A percentile compares a stretch with the other conserved stretches of the same genome.
phyloP scores from a whole-genome alignment of 2,888 invertebrate species.

The Junonia oenone region DNA sequence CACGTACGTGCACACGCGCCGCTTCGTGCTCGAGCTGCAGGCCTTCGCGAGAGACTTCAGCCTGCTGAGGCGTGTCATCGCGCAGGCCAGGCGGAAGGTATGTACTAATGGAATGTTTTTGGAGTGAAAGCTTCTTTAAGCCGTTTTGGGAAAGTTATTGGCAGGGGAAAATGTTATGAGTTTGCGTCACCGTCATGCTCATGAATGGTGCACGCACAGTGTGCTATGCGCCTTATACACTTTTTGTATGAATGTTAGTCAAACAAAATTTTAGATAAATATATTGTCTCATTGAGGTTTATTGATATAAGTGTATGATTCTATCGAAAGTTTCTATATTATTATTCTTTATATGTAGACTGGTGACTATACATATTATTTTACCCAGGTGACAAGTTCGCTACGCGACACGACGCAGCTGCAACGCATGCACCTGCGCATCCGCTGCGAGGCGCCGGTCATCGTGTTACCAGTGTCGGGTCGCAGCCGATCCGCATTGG shows the following conservation, averaged over 20 bases:
- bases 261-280: no score
- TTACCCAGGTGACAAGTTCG: constrained; percentile 36
- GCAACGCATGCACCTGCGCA: constrained; percentile 82
- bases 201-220: no score
- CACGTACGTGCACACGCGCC: constrained; percentile 94
- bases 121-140: no score
- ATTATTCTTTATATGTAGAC: neutral
- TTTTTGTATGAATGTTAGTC: no score
- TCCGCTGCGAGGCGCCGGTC: constrained; percentile 82
- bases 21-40: constrained; percentile 93
- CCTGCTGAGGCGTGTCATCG: constrained; percentile 88
- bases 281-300: no score
- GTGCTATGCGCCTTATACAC: no score
- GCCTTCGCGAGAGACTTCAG: constrained; percentile 92
- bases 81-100: constrained; percentile 82
- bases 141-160: no score
- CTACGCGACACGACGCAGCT: constrained; percentile 71
- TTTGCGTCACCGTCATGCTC: no score
- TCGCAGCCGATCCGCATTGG: constrained; percentile 86
- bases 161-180: no score
- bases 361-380: no score
- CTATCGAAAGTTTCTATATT: no score
- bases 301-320: no score
- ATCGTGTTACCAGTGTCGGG: constrained; percentile 93
- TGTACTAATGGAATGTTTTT: neutral